Evolutionary conservation across 2,888 invertebrate species (phyloP).

Genomic region (Schizotus pectinicornis): DNA sequence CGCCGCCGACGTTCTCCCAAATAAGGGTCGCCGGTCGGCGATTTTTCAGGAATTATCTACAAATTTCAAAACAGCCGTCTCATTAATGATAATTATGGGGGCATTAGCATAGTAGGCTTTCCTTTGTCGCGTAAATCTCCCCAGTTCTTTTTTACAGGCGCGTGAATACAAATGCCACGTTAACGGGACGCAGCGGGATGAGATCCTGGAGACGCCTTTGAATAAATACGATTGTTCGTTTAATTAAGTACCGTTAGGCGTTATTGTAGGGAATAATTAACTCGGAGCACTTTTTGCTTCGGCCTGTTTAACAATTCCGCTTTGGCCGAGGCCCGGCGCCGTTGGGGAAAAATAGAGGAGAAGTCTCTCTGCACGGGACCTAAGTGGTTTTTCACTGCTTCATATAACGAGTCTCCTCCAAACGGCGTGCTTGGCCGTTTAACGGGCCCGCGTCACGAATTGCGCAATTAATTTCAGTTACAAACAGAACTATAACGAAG

Average conservation of each 20-base stretch:
- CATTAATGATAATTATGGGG: constrained; percentile 29
- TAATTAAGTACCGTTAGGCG: constrained; percentile 45
- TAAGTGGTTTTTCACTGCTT: constrained; percentile 18
- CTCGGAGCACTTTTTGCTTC: constrained; percentile 36
- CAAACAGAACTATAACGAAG: constrained; percentile 7
- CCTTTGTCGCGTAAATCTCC: constrained; percentile 27
- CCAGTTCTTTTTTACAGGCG: constrained; percentile 14
- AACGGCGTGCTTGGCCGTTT: neutral
- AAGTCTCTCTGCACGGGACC: constrained; percentile 1
- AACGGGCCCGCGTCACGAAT: constrained; percentile 2
- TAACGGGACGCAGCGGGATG: constrained; percentile 11
- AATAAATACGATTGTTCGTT: constrained; percentile 47
- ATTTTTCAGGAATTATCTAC: constrained; percentile 8
- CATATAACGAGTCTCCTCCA: constrained; percentile 1
- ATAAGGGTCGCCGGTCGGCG: neutral
- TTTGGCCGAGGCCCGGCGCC: constrained; percentile 17
- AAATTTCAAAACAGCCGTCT: constrained; percentile 23
- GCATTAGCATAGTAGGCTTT: constrained; percentile 24
- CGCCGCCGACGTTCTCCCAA: neutral
- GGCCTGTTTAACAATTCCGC: constrained; percentile 33
- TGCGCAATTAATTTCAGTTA: constrained; percentile 14
- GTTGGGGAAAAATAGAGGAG: constrained; percentile 1
- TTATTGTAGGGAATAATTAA: constrained; percentile 42
- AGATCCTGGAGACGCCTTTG: constrained; percentile 33
- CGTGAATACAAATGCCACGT: constrained; percentile 25